A percentile compares a stretch with the other conserved stretches of the same genome.
Evolutionary conservation across 2,113 vertebrate species (phyloP).

Genomic region (Bujurquina vittata): DNA sequence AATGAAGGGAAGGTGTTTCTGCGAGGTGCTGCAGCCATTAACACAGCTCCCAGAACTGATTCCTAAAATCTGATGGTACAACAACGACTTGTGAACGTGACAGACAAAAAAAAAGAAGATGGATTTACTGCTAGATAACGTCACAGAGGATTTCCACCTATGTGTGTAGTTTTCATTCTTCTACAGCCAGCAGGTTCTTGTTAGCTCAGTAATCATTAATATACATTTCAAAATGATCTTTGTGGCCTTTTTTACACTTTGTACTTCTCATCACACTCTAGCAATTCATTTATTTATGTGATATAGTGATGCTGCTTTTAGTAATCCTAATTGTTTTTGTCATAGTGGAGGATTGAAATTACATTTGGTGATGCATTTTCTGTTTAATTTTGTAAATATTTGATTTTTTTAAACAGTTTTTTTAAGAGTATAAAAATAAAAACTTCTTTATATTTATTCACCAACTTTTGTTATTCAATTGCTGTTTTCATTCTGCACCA

Average conservation of each 20-base stretch:
- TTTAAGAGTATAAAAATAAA: constrained; percentile 51
- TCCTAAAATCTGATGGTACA: constrained; percentile 3
- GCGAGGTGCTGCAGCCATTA: constrained; percentile 45
- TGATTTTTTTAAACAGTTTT: not conserved
- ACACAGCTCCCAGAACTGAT: constrained; percentile 31
- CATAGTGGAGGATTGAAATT: not conserved
- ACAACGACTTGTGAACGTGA: not conserved
- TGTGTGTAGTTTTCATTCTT: not conserved
- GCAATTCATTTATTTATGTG: not conserved
- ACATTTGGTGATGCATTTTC: not conserved
- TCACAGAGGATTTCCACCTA: not conserved
- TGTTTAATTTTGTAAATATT: not conserved
- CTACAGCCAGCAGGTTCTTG: no score
- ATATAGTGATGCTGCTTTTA: not conserved
- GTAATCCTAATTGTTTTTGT: not conserved
- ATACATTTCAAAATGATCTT: not conserved
- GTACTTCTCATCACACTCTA: not conserved
- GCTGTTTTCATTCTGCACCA: constrained; percentile 33
- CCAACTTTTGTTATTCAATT: not conserved
- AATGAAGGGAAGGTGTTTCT: constrained; percentile 69
- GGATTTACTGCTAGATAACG: not conserved
- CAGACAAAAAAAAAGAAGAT: not conserved
- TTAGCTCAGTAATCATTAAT: not conserved
- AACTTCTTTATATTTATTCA: constrained; percentile 20
- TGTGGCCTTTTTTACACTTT: not conserved